These are phyloP conservation scores for Momotus momota DNA, from an alignment of 2,797 vertebrate species.

Conservation along the genomic window DNA sequence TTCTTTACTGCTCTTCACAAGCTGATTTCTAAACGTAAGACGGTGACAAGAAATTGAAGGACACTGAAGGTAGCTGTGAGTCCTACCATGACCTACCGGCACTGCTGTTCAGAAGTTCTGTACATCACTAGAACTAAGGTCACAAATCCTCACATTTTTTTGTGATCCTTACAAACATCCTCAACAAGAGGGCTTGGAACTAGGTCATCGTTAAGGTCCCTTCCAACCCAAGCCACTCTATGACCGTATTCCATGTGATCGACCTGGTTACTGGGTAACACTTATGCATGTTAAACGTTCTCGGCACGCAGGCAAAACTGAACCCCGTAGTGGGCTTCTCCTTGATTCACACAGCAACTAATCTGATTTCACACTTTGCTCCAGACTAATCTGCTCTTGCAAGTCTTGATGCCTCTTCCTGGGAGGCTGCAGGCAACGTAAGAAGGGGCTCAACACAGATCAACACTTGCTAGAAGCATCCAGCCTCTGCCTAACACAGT, in stretches of 20 bases:
- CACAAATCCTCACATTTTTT: neutral
- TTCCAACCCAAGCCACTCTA: neutral
- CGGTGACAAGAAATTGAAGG: neutral
- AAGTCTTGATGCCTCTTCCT: neutral
- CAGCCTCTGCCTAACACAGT: neutral
- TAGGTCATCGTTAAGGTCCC: too few relatives aligned
- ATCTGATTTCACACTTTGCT: neutral
- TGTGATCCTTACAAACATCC: neutral
- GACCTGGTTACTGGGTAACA: neutral
- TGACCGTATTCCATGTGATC: fast-evolving
- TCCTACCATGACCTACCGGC: neutral
- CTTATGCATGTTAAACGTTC: neutral
- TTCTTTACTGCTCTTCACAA: neutral
- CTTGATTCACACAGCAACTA: neutral
- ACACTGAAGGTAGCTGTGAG: neutral
- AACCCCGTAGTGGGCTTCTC: fast-evolving
- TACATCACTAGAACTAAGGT: neutral
- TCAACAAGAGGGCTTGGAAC: neutral
- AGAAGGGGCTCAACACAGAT: neutral
- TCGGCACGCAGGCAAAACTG: fast-evolving
- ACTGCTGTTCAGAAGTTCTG: neutral
- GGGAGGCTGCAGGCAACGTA: neutral
- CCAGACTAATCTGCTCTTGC: neutral
- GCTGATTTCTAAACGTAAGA: neutral
- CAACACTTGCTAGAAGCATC: neutral